Base-by-base conservation (phyloP, 2,888 invertebrate species). In the Corbicula japonica region DNA sequence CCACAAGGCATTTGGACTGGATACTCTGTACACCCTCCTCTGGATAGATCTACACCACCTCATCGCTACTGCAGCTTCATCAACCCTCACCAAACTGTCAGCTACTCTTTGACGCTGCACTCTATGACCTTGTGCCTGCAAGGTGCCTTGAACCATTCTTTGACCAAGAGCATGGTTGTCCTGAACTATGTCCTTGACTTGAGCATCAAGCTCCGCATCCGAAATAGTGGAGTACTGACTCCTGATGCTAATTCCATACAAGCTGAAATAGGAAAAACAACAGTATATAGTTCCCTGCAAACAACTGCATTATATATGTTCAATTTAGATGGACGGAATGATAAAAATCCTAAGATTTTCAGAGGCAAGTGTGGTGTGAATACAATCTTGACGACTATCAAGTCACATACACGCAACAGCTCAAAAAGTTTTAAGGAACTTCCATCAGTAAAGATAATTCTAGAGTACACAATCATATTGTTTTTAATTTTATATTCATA, bases 1-100 rank as follows among this genome's bases (percentile, higher is more conserved):
- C 71, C 71, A 71, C 18, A 71, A 23, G 10, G 61, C 41, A 41
- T 71, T 71, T 21, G 71, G 71, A 2, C 62, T 54, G n/a, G 61
- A n/a, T 5, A 71, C 71, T 6, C n/a, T 8, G 50, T 71, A 61
- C 1, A 38, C 2, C 1, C 71, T 30, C 0, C 71, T 10, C 2
- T 35, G 23, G 1, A 71, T 70, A 18, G 70, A 26, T 18, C 21
- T 10, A 38, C 32, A 4, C 60, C 60, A 70, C 12, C 70, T 3
- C 61, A 62, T 52, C 12, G 61, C 71, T 15, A 62, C 62, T 35
- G 50, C 60, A 50, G 71, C 44, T 28, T 4, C n/a, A 30, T 71
- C 61, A 38, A 71, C 71, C 28, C 71, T 61, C 1, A 28, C n/a
- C 4, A 71, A 28, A 5, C 35, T 34, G 1, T 48, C 71, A 15